Evolutionary conservation across 2,113 vertebrate species (phyloP).

Genomic region (Plotosus lineatus): DNA sequence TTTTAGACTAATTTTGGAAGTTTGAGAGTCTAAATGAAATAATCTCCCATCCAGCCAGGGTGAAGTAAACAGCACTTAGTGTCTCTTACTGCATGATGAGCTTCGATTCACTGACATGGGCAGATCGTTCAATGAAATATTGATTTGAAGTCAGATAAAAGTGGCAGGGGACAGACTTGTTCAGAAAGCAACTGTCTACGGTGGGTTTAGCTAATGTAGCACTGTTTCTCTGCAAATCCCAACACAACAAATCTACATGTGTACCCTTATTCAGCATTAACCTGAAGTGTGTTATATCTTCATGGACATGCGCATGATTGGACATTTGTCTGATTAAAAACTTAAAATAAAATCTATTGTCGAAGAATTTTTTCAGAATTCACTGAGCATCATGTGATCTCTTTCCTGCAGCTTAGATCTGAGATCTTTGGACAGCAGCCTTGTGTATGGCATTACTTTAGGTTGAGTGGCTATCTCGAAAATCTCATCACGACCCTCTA

Average conservation of each 20-base stretch:
- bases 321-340: neutral
- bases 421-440: neutral
- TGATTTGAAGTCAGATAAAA: constrained; percentile 55
- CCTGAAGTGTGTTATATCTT: neutral
- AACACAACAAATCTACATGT: neutral
- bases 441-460: constrained; percentile 5
- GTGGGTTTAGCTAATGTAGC: constrained; percentile 7
- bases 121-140: constrained; percentile 67
- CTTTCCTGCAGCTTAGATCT: neutral
- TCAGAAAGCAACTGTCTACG: constrained; percentile 30
- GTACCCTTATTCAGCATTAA: neutral
- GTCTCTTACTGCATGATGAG: constrained; percentile 22
- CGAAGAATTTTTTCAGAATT: too few species aligned
- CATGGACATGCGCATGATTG: too few species aligned
- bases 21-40: neutral
- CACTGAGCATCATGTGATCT: neutral
- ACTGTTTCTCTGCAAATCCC: neutral
- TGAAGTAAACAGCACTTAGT: constrained; percentile 11
- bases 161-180: constrained; percentile 52
- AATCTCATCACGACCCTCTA: constrained; percentile 29
- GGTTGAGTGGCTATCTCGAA: neutral
- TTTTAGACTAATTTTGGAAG: neutral
- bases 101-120: constrained; percentile 49
- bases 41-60: neutral
- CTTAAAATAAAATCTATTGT: too few species aligned